A percentile compares a stretch with the other conserved stretches of the same genome.
phyloP scores from a whole-genome alignment of 2,888 invertebrate genomes.

The Lomographa bimaculata region DNA sequence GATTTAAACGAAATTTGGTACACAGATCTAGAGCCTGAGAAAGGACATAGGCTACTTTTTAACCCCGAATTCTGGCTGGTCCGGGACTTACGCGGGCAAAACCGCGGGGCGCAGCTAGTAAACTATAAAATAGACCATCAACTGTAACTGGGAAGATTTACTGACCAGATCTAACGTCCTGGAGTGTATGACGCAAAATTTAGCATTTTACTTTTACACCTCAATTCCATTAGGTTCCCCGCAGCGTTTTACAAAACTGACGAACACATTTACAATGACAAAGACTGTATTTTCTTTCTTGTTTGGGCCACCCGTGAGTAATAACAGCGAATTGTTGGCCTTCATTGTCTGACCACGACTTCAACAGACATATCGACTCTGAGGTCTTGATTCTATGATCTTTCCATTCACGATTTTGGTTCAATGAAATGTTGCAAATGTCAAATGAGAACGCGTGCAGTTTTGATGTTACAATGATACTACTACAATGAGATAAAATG shows the following conservation, averaged over 20 bases:
- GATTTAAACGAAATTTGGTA: too few relatives aligned
- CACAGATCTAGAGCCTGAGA: too few relatives aligned
- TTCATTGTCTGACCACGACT: constrained; percentile 54
- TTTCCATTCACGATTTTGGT: constrained; percentile 40
- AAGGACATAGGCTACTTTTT: too few relatives aligned
- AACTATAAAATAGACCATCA: not conserved
- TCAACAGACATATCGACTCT: constrained; percentile 56
- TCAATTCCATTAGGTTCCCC: constrained; percentile 37
- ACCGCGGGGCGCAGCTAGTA: too few relatives aligned
- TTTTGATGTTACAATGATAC: too few relatives aligned
- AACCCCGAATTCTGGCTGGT: too few relatives aligned
- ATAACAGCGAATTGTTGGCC: constrained; percentile 42
- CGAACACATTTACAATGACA: constrained; percentile 63
- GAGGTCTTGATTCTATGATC: constrained; percentile 51
- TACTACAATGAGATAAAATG: too few relatives aligned
- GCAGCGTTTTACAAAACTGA: constrained; percentile 56
- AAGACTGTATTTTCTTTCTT: constrained; percentile 43
- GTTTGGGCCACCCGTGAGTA: constrained; percentile 71
- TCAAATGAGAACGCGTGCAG: too few relatives aligned
- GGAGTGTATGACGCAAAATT: too few relatives aligned
- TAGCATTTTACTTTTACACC: constrained; percentile 4
- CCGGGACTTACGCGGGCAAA: too few relatives aligned
- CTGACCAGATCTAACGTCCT: too few relatives aligned
- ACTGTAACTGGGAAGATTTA: too few relatives aligned
- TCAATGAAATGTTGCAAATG: constrained; percentile 34